phyloP scores from a whole-genome alignment of 2,113 vertebrate species.

The Alosa alosa region DNA sequence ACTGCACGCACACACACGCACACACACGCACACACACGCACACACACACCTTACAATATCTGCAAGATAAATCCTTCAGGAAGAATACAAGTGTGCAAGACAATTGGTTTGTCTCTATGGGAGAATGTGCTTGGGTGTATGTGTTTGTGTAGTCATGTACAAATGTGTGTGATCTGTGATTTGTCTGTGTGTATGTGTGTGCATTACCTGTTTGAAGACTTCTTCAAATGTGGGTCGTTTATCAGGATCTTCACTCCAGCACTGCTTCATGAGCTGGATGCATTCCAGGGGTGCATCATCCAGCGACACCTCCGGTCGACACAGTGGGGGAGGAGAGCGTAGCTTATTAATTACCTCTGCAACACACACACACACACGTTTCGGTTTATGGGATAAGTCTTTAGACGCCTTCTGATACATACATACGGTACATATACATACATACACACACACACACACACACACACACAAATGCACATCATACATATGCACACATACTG shows the following conservation, averaged over 20 bases:
- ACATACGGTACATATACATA: not conserved
- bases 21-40: not conserved
- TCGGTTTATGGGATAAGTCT: not conserved
- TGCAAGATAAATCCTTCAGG: no score
- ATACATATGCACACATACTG: not conserved
- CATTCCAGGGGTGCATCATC: constrained; percentile 82
- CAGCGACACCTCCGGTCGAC: constrained; percentile 69
- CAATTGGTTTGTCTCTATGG: no score
- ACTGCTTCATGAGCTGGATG: constrained; percentile 80
- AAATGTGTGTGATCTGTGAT: not conserved
- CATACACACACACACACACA: not conserved
- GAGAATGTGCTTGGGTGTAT: no score
- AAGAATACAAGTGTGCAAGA: no score
- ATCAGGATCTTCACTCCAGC: constrained; percentile 78
- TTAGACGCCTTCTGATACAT: no score
- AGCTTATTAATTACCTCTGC: constrained; percentile 71
- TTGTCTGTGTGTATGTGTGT: not conserved
- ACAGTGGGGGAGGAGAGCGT: not conserved
- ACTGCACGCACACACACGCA: constrained; percentile 58
- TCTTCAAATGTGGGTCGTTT: constrained; percentile 73
- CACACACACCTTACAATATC: not conserved
- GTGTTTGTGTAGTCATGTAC: not conserved
- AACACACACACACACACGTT: not conserved
- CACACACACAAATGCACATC: not conserved
- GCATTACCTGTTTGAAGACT: constrained; percentile 68